Evolutionary conservation across 2,113 vertebrate species (phyloP), one percentile per base, ranked within the genome.

Genomic region (Harpagus bidentatus): DNA sequence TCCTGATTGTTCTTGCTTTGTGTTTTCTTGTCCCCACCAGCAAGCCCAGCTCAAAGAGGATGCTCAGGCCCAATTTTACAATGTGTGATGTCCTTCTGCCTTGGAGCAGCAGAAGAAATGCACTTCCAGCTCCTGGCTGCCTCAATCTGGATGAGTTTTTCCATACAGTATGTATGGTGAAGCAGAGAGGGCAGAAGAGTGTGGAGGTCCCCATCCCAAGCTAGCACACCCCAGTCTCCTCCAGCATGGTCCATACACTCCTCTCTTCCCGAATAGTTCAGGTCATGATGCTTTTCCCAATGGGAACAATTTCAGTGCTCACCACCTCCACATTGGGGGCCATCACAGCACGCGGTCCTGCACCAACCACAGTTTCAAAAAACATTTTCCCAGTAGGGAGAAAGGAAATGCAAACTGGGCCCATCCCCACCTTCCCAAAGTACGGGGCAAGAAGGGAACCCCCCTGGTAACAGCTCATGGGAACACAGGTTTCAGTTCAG

Each of bases 301-400:
- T 4, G 1, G 36, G 15, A 91, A 56, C 45, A 47, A 58, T 22
- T 66, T 55, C 31, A 5, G n/a, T 7, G 22, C 38, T 67, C 53
- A 59, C 40, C 20, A 82, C 7, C 67, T 40, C 20, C 50, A 29
- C 45, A n/a, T 1, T 0, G 0, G 61, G 15, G 28, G 26, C 14
- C 38, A 55, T 14, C 12, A 1, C 65, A 78, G 53, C 31, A 36
- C 40, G 34, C 0, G 0, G n/a, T 62, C 47, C 70, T 29, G 42
- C 0, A 0, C 11, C 71, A 86, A n/a, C 2, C 7, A 8, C 2
- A 3, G 11, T 48, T 82, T 83, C 45, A 17, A 86, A 88, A 92
- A 88, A 13, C 42, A 42, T 11, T 18, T 69, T 90, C 34, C 66
- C 58, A 80, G 23, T 0, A 73, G 23, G 38, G 48, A 72, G 23